Evolutionary conservation across 2,797 vertebrate genomes (phyloP).

Genomic region (Chloroceryle inda): DNA sequence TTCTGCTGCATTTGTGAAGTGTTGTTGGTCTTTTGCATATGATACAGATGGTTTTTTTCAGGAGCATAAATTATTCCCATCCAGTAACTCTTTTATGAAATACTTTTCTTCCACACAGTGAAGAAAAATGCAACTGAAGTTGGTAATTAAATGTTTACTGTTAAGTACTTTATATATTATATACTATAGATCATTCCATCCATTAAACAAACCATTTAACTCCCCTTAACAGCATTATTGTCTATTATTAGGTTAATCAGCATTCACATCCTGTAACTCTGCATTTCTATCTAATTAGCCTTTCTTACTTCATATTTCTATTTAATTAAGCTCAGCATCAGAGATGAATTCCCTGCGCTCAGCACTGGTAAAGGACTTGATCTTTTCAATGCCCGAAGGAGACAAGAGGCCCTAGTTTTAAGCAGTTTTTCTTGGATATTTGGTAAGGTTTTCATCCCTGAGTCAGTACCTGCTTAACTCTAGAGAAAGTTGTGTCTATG

Average conservation of each 20-base stretch:
- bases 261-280: slow-evolving; percentile 65
- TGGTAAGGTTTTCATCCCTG: neutral
- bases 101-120: neutral
- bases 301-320: slow-evolving; percentile 70
- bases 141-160: slow-evolving; percentile 78
- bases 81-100: slow-evolving; percentile 52
- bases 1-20: neutral
- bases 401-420: neutral
- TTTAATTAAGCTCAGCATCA: slow-evolving; percentile 68
- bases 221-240: slow-evolving; percentile 57
- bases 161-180: slow-evolving; percentile 69
- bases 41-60: slow-evolving; percentile 16
- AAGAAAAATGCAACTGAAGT: slow-evolving; percentile 64
- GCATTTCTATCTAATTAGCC: slow-evolving; percentile 68
- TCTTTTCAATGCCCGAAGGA: neutral
- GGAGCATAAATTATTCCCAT: slow-evolving; percentile 56
- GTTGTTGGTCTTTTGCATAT: neutral
- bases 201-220: slow-evolving; percentile 73
- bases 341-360: slow-evolving; percentile 41
- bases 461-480: neutral
- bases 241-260: slow-evolving; percentile 77
- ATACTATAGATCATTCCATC: slow-evolving; percentile 60
- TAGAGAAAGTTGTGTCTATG: neutral
- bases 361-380: slow-evolving; percentile 28
- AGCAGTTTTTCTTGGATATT: neutral